A percentile compares a stretch with the other conserved stretches of the same genome.
phyloP scores from a whole-genome alignment of 2,888 invertebrate species.

The Pristionchus fissidentatus region DNA sequence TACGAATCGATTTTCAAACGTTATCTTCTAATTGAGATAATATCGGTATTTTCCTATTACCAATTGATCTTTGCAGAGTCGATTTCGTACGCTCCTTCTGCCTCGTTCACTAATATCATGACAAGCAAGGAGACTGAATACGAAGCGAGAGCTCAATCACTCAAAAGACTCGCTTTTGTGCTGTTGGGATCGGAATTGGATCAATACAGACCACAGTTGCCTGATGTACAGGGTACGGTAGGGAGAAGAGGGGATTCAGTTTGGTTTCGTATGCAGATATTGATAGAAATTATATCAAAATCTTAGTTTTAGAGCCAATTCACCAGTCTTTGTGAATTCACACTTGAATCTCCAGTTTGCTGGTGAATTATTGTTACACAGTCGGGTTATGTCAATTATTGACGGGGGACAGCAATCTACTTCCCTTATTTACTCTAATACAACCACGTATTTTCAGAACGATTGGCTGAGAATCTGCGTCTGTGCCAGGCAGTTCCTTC shows the following conservation, averaged over 20 bases:
- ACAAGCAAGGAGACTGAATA: conserved; percentile 74
- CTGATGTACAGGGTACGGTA: conserved; percentile 74
- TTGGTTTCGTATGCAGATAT: too few relatives aligned
- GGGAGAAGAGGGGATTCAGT: neutral
- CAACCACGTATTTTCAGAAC: conserved; percentile 80
- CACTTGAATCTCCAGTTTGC: too few relatives aligned
- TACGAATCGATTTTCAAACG: neutral
- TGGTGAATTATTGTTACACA: too few relatives aligned
- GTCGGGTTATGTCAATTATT: too few relatives aligned
- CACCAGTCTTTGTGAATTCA: too few relatives aligned
- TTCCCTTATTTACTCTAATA: too few relatives aligned
- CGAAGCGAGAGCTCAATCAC: conserved; percentile 71
- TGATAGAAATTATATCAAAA: too few relatives aligned
- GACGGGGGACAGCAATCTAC: too few relatives aligned
- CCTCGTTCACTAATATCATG: conserved; percentile 72
- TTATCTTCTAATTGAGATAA: too few relatives aligned
- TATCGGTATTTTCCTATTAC: neutral
- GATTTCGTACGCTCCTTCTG: conserved; percentile 63
- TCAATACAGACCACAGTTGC: conserved; percentile 73
- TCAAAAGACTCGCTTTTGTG: conserved; percentile 75
- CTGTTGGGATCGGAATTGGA: conserved; percentile 73
- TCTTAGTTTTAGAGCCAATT: too few relatives aligned
- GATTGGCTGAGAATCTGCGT: conserved; percentile 87
- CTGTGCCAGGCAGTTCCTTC: conserved; percentile 82
- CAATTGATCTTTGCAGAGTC: conserved; percentile 55